Evolutionary conservation across 2,888 invertebrate species (phyloP).

Genomic region (Rhagophthalmus giganteus): DNA sequence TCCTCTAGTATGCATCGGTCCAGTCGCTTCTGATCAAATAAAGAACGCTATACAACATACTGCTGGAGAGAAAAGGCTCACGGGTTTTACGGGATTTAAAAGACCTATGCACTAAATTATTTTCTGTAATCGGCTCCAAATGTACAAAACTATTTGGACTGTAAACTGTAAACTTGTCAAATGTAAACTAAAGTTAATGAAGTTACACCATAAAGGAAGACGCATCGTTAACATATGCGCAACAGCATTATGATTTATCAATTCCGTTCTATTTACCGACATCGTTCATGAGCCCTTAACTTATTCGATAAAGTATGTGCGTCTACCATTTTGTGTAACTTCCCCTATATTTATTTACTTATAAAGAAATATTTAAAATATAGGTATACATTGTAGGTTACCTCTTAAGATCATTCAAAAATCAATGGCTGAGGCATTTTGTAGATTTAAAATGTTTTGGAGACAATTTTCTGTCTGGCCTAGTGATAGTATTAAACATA

Average conservation of each 20-base stretch:
- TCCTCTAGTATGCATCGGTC: conserved; percentile 83
- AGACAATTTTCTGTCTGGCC: conserved; percentile 48
- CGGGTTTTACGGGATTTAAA: conserved; percentile 59
- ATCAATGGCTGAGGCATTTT: conserved; percentile 51
- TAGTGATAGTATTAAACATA: conserved; percentile 43
- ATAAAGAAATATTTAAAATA: conserved; percentile 8
- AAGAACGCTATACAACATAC: conserved; percentile 73
- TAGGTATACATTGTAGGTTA: conserved; percentile 12
- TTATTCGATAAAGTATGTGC: too few relatives aligned
- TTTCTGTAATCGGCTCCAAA: conserved; percentile 5
- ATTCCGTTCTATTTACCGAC: conserved; percentile 3
- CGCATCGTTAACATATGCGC: too few relatives aligned
- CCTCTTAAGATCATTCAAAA: conserved; percentile 11
- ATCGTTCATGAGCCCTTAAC: conserved; percentile 26
- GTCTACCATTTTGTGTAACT: conserved; percentile 20
- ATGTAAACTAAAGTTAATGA: conserved; percentile 19
- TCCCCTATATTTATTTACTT: conserved; percentile 28
- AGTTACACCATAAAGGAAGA: conserved; percentile 24
- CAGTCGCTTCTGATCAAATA: conserved; percentile 78
- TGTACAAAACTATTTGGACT: conserved; percentile 6
- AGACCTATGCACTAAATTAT: conserved; percentile 52
- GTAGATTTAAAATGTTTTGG: conserved; percentile 45
- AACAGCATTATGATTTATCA: too few relatives aligned
- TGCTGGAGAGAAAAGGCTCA: conserved; percentile 79
- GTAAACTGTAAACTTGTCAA: conserved; percentile 7